Evolutionary conservation across 2,797 vertebrate genomes (phyloP).

Genomic region (Tapera naevia): DNA sequence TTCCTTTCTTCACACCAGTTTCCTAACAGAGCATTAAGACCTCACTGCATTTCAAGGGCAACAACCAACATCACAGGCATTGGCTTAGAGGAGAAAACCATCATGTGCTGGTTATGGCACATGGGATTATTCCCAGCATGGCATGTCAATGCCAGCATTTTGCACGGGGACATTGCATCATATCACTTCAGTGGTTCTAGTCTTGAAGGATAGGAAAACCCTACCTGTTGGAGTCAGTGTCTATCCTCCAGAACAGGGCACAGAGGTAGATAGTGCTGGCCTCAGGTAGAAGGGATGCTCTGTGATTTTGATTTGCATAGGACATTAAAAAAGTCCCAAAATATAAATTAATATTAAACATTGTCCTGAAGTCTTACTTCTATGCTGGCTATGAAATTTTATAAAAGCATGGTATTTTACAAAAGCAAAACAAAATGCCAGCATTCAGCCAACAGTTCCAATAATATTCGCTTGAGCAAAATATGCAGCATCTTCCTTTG

Average conservation of each 20-base stretch:
- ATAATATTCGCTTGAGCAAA: slow-evolving; percentile 23
- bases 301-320: background rate
- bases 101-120: background rate
- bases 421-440: background rate
- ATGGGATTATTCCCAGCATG: background rate
- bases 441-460: background rate
- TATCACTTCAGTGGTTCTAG: background rate
- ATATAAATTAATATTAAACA: background rate
- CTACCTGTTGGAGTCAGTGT: background rate
- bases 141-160: background rate
- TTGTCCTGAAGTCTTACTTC: background rate
- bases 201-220: background rate
- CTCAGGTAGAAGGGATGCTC: background rate
- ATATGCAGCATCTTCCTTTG: background rate
- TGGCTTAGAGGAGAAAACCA: background rate
- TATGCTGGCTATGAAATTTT: rapidly evolving
- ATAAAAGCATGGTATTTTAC: background rate
- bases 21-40: background rate
- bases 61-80: background rate
- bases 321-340: background rate
- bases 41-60: background rate
- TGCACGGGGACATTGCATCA: background rate
- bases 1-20: background rate
- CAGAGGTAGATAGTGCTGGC: background rate
- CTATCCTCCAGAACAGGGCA: background rate